Percentiles rank a stretch among this genome's conserved stretches.
Evolutionary conservation across 2,888 invertebrate species (phyloP).

Genomic region (Petrolisthes cinctipes): DNA sequence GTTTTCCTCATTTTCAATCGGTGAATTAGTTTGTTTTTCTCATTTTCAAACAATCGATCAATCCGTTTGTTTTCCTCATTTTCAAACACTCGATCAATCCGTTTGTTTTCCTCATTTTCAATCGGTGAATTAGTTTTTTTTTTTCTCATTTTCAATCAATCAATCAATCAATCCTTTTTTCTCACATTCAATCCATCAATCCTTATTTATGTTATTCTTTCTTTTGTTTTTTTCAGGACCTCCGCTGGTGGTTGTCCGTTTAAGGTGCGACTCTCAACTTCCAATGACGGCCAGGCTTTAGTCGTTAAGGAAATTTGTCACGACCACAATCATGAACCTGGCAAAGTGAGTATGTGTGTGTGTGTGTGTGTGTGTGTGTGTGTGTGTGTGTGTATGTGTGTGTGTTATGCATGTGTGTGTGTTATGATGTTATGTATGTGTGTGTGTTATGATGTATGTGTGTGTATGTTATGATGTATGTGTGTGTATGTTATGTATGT

Average conservation of each 20-base stretch:
- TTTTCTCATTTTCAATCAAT: not conserved
- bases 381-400: not conserved
- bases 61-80: constrained; percentile 1
- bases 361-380: not conserved
- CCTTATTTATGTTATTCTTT: not conserved
- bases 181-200: not conserved
- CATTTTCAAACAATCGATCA: not conserved
- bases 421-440: too few species aligned
- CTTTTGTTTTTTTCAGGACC: constrained; percentile 44
- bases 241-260: constrained; percentile 65
- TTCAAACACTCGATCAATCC: not conserved
- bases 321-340: constrained; percentile 65
- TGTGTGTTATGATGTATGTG: too few species aligned
- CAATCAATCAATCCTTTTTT: constrained; percentile 4
- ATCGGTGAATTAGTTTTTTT: not conserved
- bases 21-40: not conserved
- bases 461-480: too few species aligned
- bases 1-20: not conserved
- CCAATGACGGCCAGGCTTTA: constrained; percentile 65
- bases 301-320: constrained; percentile 65
- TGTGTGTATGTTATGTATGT: too few species aligned
- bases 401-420: not conserved
- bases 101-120: not conserved
- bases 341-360: constrained; percentile 55
- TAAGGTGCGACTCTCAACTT: constrained; percentile 65